Evolutionary conservation across 1,140 invertebrate genomes (phyloP), one percentile per base, ranked within the genome.

Genomic region (Metaphire vulgaris): DNA sequence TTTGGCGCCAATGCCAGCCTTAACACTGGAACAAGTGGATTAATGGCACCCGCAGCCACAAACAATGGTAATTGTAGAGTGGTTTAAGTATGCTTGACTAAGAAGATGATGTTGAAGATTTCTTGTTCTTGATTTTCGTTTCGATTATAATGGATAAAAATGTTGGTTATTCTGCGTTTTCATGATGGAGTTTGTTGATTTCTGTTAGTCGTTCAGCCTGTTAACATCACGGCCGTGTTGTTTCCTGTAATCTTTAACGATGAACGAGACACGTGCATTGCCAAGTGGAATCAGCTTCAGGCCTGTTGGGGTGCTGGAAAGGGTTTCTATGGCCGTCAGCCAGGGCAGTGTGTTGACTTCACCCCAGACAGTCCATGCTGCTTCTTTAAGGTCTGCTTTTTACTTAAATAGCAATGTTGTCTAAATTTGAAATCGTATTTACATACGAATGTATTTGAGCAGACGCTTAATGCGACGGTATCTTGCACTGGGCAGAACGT

Each of bases 261-360:
- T 86, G 95, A 98, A 81, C 88, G 95, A 56, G 96, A 98, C 84
- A 90, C 91, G 77, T 92, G 95, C 33, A 88, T 98, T 56, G 93
- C 93, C 1, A 93, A 93, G 83, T 97, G 94, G 92, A 98, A 98
- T 83, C 90, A 95, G 76, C 86, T 98, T 65, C 95, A 97, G 86
- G 94, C 95, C 0, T 91, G 92, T 79, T 97, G 95, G 95, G 96
- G 96, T 1, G 90, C 89, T 74, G 93, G 93, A 81, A 90, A 90
- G 86, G 90, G 88, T 73, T 83, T 79, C 76, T 85, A 78, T 74
- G 81, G 74, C 74, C 80, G 80, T 31, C 81, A 80, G 75, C 81
- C 80, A 1, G 80, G 74, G 74, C 90, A 90, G 1, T 90, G 92
- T 0, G 89, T 97, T 21, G 91, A 93, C 75, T 91, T 97, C 68